These are phyloP conservation scores for Norana najaformis DNA, from an alignment of 2,888 invertebrate genomes.

Conservation along the genomic window DNA sequence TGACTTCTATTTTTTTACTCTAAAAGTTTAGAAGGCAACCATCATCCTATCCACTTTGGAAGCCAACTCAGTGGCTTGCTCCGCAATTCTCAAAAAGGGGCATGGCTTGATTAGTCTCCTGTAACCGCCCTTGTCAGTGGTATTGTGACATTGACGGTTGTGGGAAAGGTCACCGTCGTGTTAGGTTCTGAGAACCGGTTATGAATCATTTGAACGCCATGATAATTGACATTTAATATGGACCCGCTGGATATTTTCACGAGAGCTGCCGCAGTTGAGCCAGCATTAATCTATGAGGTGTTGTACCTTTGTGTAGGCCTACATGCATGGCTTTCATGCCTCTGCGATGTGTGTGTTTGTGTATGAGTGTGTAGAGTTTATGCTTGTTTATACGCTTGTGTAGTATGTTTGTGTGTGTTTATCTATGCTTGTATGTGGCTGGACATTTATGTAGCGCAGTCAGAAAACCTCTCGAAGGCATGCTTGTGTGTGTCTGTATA, in stretches of 20 bases:
- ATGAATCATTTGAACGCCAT: not conserved
- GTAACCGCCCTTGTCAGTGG: not conserved
- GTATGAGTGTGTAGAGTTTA: too few relatives aligned
- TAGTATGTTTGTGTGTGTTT: not conserved
- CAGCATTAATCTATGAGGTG: not conserved
- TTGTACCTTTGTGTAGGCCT: not conserved
- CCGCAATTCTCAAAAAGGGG: not conserved
- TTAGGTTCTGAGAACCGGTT: not conserved
- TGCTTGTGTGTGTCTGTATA: not conserved
- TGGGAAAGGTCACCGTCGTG: not conserved
- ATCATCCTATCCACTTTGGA: not conserved
- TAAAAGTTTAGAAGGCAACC: not conserved
- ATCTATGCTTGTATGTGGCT: not conserved
- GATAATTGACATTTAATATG: not conserved
- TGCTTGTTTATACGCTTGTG: not conserved
- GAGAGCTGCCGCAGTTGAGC: not conserved
- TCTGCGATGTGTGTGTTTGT: not conserved
- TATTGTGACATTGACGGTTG: not conserved
- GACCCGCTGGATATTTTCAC: not conserved
- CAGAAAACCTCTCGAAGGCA: too few relatives aligned
- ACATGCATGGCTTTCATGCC: not conserved
- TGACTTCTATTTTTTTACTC: not conserved
- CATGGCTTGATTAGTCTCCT: not conserved
- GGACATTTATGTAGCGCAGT: too few relatives aligned
- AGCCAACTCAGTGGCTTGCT: not conserved